Percentiles rank a stretch among this genome's conserved stretches.
These are phyloP conservation scores for Rhyacophila brunnea DNA, from an alignment of 1,140 invertebrate genomes.

Conservation along the genomic window DNA sequence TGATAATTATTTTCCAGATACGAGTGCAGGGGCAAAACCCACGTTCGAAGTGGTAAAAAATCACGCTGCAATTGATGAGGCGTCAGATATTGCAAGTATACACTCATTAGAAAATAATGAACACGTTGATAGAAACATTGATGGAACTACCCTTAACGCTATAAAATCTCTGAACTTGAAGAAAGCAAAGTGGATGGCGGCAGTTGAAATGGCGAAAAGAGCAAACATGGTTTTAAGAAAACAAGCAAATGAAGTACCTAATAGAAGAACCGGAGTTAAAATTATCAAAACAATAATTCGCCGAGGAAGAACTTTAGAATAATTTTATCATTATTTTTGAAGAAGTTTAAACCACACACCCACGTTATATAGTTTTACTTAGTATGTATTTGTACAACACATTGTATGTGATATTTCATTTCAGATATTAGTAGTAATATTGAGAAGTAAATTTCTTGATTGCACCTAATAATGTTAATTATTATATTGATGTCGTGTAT, in stretches of 20 bases:
- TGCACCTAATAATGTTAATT: too few species aligned
- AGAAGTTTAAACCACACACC: too few species aligned
- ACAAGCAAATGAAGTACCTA: constrained; percentile 11
- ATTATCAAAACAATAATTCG: constrained; percentile 20
- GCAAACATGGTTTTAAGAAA: constrained; percentile 17
- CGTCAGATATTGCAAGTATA: not conserved
- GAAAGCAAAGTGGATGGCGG: constrained; percentile 9
- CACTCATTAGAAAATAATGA: not conserved
- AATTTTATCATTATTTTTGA: too few species aligned
- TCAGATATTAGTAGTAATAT: too few species aligned
- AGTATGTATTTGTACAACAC: too few species aligned
- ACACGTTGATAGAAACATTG: not conserved
- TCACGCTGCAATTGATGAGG: not conserved
- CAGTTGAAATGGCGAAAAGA: constrained; percentile 25
- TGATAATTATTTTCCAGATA: constrained; percentile 3
- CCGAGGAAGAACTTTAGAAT: too few species aligned
- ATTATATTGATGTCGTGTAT: too few species aligned
- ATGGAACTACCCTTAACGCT: too few species aligned
- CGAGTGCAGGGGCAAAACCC: not conserved
- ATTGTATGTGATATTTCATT: too few species aligned
- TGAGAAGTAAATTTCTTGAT: too few species aligned
- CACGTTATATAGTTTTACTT: too few species aligned
- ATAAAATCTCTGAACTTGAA: not conserved
- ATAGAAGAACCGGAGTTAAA: constrained; percentile 24
- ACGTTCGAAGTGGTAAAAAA: not conserved